A percentile compares a stretch with the other conserved stretches of the same genome.
Evolutionary conservation across 2,113 vertebrate genomes (phyloP).

Genomic region (Notarius quadriscutis): DNA sequence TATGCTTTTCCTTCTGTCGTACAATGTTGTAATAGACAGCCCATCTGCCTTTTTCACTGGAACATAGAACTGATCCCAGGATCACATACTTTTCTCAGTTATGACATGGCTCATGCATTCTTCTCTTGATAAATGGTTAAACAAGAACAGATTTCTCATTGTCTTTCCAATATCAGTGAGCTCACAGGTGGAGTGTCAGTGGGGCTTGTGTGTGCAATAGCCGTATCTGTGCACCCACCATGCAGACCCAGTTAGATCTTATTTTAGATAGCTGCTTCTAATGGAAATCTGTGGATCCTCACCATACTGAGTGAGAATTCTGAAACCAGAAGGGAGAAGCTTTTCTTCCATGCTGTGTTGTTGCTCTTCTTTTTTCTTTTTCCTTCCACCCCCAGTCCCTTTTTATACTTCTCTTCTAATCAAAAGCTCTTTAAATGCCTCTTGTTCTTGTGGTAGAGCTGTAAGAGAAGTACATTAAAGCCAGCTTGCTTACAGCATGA

Average conservation of each 20-base stretch:
- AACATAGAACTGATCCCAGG: background rate
- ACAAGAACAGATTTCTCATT: background rate
- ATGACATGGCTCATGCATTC: background rate
- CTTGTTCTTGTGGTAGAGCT: background rate
- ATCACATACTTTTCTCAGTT: background rate
- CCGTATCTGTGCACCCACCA: constrained; percentile 22
- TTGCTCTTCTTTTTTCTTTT: background rate
- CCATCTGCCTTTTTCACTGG: background rate
- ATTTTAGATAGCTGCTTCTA: constrained; percentile 44
- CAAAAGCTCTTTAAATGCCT: background rate
- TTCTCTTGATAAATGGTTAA: background rate
- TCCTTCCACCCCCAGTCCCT: background rate
- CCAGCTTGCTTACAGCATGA: background rate
- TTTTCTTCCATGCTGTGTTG: background rate
- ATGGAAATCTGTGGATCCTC: constrained; percentile 35
- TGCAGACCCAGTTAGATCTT: constrained; percentile 43
- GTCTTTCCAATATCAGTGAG: constrained; percentile 16
- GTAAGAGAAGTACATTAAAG: background rate
- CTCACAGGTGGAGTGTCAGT: background rate
- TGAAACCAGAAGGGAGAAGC: background rate
- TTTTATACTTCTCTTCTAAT: background rate
- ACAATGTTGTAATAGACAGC: no score
- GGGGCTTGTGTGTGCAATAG: background rate
- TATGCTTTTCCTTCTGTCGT: background rate
- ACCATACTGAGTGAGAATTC: background rate